Base-by-base conservation (phyloP, 2,888 invertebrate species). In the Drosophila ustulata region DNA sequence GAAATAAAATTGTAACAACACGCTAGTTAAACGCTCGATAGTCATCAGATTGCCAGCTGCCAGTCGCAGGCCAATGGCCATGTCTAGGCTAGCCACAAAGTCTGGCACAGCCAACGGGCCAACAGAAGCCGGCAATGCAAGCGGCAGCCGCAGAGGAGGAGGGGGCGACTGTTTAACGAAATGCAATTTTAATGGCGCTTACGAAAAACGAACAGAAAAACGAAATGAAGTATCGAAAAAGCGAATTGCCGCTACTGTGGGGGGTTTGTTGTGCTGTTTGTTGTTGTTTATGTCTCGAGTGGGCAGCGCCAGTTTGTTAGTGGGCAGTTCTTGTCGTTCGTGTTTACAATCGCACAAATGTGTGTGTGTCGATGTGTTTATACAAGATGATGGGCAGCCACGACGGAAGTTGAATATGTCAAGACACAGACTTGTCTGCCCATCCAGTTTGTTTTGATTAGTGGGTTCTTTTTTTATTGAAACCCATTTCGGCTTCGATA, bases 141-240 rank as follows among this genome's bases (percentile, higher is more conserved):
- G 26, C 6, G 28, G 11, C 45, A 45, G 37, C n/a, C 45, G 4
- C 23, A 25, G 3, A 11, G n/a, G 13, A n/a, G 8, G 11, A 0
- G 41, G 43, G 13, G 59, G 77, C 70, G 80, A 74, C 75, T 66
- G 77, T 82, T 84, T 71, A 80, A 63, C 71, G 72, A 80, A 82
- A 82, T 85, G 83, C 83, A 83, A 85, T 83, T 85, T 83, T 83
- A 83, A 83, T 83, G 83, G 80, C 83, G 83, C 79, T 76, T 80
- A 74, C 76, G 69, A 80, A 67, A 76, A 80, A 59, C 37, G 37
- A 37, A 11, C 11, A 37, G 37, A 37, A 11, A 37, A 37, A 37
- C 11, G 37, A 37, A 8, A 69, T 66, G 68, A 74, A 68, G 71
- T 69, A 75, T 53, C 64, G 55, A 65, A 70, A 59, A 59, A 59